Percentiles rank a stretch among this genome's conserved stretches.
phyloP scores from a whole-genome alignment of 2,113 vertebrate species.

The Crotophaga sulcirostris region DNA sequence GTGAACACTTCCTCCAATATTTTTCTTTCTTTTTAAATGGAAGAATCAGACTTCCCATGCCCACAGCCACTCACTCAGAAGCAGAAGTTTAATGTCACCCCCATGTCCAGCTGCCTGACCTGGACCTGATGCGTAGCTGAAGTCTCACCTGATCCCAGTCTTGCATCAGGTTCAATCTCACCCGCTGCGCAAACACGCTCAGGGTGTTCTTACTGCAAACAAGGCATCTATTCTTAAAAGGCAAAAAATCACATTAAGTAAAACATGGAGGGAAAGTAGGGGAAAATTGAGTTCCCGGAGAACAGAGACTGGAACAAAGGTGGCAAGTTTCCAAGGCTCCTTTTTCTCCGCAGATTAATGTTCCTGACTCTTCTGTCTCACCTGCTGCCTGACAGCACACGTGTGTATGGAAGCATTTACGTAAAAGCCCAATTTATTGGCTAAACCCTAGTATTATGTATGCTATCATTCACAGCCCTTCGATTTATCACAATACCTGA shows the following conservation, averaged over 20 bases:
- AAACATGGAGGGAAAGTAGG: background rate
- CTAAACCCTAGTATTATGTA: background rate
- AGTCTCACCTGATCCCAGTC: background rate
- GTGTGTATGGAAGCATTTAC: background rate
- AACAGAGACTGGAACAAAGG: background rate
- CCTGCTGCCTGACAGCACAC: background rate
- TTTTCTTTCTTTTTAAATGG: background rate
- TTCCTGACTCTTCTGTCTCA: background rate
- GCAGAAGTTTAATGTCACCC: background rate
- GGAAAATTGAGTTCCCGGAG: background rate
- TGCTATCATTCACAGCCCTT: rapidly evolving
- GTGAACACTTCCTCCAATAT: background rate
- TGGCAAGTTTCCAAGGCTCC: constrained; percentile 13
- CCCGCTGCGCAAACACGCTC: background rate
- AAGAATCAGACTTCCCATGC: background rate
- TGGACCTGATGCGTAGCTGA: rapidly evolving
- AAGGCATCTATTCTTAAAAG: background rate
- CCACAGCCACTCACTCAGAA: background rate
- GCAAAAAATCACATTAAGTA: background rate
- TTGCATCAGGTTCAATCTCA: background rate
- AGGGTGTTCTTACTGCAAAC: background rate
- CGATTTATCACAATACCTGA: background rate
- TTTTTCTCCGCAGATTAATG: background rate
- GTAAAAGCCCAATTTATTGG: background rate
- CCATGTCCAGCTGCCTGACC: rapidly evolving